Conservation (phyloP, 1,140 invertebrate species). For the Drosophila paulistorum region DNA sequence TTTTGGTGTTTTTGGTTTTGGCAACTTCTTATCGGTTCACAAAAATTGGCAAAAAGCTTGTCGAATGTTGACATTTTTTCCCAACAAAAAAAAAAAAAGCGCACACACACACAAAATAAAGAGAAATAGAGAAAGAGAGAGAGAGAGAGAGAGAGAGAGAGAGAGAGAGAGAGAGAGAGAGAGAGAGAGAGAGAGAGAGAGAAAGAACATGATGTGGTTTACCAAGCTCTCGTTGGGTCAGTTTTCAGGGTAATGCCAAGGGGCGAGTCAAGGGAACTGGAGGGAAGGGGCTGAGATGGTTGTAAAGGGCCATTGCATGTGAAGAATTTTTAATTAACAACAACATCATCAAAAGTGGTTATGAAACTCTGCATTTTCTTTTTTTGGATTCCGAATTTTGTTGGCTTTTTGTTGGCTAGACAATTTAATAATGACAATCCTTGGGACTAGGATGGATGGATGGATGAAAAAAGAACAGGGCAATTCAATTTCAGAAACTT, state of each 20-base stretch:
- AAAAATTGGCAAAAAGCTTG: constrained; percentile 66
- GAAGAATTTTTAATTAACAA: constrained; percentile 23
- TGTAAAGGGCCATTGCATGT: constrained; percentile 9
- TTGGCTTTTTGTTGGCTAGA: constrained; percentile 2
- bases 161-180: background rate
- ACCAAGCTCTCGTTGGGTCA: background rate
- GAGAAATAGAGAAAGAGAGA: background rate
- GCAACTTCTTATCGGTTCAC: constrained; percentile 32
- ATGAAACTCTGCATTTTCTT: constrained; percentile 3
- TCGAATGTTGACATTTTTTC: constrained; percentile 74
- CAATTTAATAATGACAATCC: constrained; percentile 13
- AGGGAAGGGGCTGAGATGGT: background rate
- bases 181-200: background rate
- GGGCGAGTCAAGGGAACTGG: constrained; percentile 16
- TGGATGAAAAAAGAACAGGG: background rate
- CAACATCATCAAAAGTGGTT: constrained; percentile 15
- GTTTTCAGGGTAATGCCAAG: background rate
- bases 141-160: background rate
- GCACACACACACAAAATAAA: background rate
- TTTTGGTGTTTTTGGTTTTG: constrained; percentile 64
- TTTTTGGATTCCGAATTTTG: background rate
- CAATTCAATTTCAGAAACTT: background rate
- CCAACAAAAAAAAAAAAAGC: constrained; percentile 22
- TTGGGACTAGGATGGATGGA: background rate
- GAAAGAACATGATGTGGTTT: constrained; percentile 12